phyloP scores from a whole-genome alignment of 2,888 invertebrate species.

The Schrankia costaestrigalis region DNA sequence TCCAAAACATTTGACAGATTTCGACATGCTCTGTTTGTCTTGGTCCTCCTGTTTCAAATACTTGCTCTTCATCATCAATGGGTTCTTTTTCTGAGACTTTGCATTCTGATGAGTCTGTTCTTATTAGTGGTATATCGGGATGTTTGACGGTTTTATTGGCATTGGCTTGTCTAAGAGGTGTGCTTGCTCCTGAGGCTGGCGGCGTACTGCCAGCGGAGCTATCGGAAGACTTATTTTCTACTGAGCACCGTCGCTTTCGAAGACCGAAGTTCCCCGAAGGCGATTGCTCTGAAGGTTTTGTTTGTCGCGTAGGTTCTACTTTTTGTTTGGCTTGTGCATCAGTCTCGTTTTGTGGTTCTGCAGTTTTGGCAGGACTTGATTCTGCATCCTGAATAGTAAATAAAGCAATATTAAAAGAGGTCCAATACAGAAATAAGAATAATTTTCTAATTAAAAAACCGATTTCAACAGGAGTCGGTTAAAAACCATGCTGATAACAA shows the following conservation, averaged over 20 bases:
- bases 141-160: slow-evolving; percentile 60
- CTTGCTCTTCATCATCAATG: slow-evolving; percentile 58
- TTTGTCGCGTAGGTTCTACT: slow-evolving; percentile 54
- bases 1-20: slow-evolving; percentile 80
- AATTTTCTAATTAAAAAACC: too few relatives aligned
- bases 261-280: slow-evolving; percentile 74
- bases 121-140: slow-evolving; percentile 67
- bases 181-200: slow-evolving; percentile 79
- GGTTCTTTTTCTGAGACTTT: slow-evolving; percentile 51
- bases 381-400: slow-evolving; percentile 56
- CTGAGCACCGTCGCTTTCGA: slow-evolving; percentile 82
- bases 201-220: slow-evolving; percentile 82
- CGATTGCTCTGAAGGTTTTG: slow-evolving; percentile 50
- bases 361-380: slow-evolving; percentile 55
- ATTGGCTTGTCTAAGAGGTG: slow-evolving; percentile 71
- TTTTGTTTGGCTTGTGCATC: slow-evolving; percentile 69
- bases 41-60: slow-evolving; percentile 69
- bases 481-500: too few relatives aligned
- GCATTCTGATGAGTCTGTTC: slow-evolving; percentile 71
- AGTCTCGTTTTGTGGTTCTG: slow-evolving; percentile 59
- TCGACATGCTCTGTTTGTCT: slow-evolving; percentile 73
- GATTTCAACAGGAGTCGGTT: too few relatives aligned
- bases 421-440: too few relatives aligned
- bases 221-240: slow-evolving; percentile 81
- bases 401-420: neutral